phyloP scores from a whole-genome alignment of 2,113 vertebrate genomes.

The Saguinus midas region DNA sequence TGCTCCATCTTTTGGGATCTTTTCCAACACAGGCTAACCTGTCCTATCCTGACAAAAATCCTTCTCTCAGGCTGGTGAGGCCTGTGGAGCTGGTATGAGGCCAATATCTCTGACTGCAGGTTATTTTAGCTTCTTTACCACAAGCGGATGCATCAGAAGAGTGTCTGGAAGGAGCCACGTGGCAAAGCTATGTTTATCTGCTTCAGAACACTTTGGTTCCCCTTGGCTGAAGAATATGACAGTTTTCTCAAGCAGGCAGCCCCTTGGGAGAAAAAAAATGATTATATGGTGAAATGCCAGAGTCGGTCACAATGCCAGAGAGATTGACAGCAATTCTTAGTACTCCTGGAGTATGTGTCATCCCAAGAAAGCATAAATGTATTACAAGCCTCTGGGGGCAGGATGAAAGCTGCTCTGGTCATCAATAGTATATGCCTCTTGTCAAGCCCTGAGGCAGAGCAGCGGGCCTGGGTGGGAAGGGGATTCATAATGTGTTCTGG shows the following conservation, averaged over 20 bases:
- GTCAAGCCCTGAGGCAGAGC: conserved; percentile 61
- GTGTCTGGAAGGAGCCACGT: neutral
- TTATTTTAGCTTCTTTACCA: neutral
- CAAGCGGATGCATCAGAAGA: neutral
- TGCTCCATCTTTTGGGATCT: neutral
- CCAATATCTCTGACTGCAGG: neutral
- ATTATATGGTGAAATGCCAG: conserved; percentile 60
- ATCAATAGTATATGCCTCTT: conserved; percentile 65
- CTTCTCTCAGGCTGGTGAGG: neutral
- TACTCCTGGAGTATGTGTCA: conserved; percentile 54
- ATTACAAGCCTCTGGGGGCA: conserved; percentile 57
- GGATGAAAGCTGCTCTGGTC: conserved; percentile 51
- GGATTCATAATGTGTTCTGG: neutral
- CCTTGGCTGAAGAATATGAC: conserved; percentile 38
- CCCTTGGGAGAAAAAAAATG: conserved; percentile 47
- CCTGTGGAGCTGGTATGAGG: neutral
- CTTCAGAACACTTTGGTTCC: conserved; percentile 32
- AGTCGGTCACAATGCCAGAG: conserved; percentile 39
- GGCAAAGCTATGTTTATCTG: conserved; percentile 11
- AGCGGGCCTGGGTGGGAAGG: conserved; percentile 2
- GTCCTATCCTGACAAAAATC: neutral
- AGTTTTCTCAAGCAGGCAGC: conserved; percentile 50
- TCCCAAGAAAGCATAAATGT: conserved; percentile 67
- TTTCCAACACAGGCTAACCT: neutral
- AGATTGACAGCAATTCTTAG: conserved; percentile 70